A percentile compares a stretch with the other conserved stretches of the same genome.
phyloP scores from a whole-genome alignment of 2,113 vertebrate genomes.

The Tragelaphus scriptus region DNA sequence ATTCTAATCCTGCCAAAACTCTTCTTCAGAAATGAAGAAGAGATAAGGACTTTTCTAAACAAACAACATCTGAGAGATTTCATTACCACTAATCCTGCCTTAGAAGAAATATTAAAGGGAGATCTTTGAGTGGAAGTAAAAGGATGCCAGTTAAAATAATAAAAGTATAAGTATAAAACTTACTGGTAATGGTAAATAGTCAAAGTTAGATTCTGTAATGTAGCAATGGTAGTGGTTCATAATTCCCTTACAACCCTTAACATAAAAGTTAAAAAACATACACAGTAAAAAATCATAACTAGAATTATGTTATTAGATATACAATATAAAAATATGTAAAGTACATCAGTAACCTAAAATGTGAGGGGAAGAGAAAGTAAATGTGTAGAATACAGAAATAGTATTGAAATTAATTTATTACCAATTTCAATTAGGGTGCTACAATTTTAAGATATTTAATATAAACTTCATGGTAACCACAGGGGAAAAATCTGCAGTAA shows the following conservation, averaged over 20 bases:
- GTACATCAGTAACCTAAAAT: not conserved
- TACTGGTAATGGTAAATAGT: not conserved
- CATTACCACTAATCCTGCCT: not conserved
- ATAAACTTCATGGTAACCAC: not conserved
- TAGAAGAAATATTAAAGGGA: not conserved
- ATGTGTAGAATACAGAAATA: not conserved
- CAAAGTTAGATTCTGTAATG: not conserved
- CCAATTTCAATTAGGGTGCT: not conserved
- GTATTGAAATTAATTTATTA: not conserved
- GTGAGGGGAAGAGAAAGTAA: not conserved
- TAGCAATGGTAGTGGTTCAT: not conserved
- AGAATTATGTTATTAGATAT: not conserved
- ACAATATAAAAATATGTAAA: not conserved
- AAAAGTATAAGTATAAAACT: not conserved
- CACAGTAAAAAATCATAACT: not conserved
- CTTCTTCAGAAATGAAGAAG: not conserved
- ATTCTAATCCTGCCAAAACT: not conserved
- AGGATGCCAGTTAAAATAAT: not conserved
- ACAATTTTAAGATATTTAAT: not conserved
- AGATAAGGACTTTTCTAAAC: not conserved
- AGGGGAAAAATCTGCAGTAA: not conserved
- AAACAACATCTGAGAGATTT: not conserved
- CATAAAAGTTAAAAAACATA: not conserved
- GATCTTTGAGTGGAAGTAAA: not conserved
- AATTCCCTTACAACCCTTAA: not conserved